Evolutionary conservation across 2,797 vertebrate species (phyloP).

Genomic region (Vireo griseus): DNA sequence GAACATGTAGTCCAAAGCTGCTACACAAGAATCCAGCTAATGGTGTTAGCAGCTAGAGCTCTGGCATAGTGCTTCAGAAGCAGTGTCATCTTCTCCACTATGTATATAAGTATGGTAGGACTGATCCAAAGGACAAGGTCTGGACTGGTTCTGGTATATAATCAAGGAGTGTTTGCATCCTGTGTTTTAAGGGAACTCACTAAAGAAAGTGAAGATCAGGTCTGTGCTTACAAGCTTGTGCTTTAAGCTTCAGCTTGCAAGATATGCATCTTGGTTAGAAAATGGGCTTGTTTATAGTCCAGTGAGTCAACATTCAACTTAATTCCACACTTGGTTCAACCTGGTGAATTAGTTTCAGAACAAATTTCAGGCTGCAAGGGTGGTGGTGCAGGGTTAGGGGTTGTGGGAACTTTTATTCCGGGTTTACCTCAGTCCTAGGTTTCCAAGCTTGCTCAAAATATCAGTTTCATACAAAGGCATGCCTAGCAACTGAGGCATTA

Average conservation of each 20-base stretch:
- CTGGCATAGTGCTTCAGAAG: not conserved
- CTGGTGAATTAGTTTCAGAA: not conserved
- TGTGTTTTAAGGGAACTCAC: not conserved
- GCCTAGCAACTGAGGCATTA: not conserved
- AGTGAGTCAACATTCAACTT: not conserved
- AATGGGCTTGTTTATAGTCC: not conserved
- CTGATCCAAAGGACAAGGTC: not conserved
- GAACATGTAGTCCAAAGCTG: not conserved
- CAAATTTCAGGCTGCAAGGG: not conserved
- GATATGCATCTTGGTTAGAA: not conserved
- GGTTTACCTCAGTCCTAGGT: not conserved
- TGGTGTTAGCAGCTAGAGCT: not conserved
- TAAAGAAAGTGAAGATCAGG: not conserved
- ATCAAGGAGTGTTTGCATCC: not conserved
- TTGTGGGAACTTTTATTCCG: not conserved
- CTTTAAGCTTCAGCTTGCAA: not conserved
- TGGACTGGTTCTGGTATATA: not conserved
- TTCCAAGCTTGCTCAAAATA: not conserved
- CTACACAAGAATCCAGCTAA: not conserved
- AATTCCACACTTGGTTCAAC: not conserved
- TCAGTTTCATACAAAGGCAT: not conserved
- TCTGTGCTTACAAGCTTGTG: not conserved
- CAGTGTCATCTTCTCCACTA: fast-evolving
- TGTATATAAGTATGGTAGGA: fast-evolving
- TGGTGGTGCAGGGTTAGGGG: not conserved